These are phyloP conservation scores for Pectinophora gossypiella DNA, from an alignment of 1,140 invertebrate genomes.

Conservation along the genomic window DNA sequence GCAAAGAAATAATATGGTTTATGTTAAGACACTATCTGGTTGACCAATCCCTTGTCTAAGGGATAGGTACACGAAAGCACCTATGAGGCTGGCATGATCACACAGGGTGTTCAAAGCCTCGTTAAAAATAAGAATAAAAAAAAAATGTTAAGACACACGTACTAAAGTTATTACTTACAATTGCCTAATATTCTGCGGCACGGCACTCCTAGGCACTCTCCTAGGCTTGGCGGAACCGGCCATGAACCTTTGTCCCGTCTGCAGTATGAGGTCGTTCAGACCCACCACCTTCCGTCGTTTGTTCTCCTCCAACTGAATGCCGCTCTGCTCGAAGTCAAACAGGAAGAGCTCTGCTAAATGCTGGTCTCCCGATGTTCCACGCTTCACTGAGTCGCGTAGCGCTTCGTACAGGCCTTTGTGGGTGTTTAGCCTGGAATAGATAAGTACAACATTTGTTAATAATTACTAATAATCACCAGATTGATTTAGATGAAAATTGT, in stretches of 20 bases:
- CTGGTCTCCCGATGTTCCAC: constrained; percentile 88
- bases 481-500: too few species aligned
- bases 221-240: constrained; percentile 82
- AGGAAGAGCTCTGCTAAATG: constrained; percentile 93
- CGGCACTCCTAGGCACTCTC: constrained; percentile 76
- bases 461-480: too few species aligned
- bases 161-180: constrained; percentile 82
- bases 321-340: constrained; percentile 97
- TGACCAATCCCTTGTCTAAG: too few species aligned
- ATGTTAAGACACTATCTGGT: too few species aligned
- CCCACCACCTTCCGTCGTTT: constrained; percentile 86
- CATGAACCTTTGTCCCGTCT: constrained; percentile 92
- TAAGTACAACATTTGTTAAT: too few species aligned
- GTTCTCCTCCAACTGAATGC: constrained; percentile 92
- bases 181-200: constrained; percentile 84
- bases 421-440: constrained; percentile 86
- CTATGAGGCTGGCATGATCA: too few species aligned
- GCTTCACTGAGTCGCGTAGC: constrained; percentile 80
- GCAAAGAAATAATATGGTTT: too few species aligned
- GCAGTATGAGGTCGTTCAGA: constrained; percentile 87
- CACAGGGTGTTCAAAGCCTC: too few species aligned
- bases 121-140: too few species aligned
- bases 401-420: constrained; percentile 88
- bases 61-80: too few species aligned
- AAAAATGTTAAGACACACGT: too few species aligned